These are phyloP conservation scores for Salpingus planirostris DNA, from an alignment of 2,888 invertebrate genomes.

Conservation along the genomic window DNA sequence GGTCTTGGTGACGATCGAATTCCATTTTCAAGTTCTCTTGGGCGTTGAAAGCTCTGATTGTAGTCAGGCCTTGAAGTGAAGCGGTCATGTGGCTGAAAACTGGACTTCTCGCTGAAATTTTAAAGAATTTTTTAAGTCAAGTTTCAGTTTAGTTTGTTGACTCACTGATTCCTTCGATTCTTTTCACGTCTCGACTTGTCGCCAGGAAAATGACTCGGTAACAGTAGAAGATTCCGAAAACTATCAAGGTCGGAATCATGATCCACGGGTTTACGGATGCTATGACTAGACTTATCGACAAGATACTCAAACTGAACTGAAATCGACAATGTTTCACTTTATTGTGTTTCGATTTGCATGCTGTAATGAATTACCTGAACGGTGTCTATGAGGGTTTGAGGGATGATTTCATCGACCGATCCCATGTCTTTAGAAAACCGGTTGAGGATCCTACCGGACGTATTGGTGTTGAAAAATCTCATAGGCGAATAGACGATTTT, in stretches of 20 bases:
- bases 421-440: conserved; percentile 4
- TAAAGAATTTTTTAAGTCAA: background rate
- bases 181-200: conserved; percentile 67
- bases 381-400: conserved; percentile 1
- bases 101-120: conserved; percentile 60
- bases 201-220: conserved; percentile 56
- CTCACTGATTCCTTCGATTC: conserved; percentile 58
- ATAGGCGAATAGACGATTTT: conserved; percentile 52
- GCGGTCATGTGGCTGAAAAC: conserved; percentile 69
- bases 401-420: conserved; percentile 1
- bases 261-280: conserved; percentile 60
- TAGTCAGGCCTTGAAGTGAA: conserved; percentile 66
- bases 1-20: conserved; percentile 56
- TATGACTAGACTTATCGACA: conserved; percentile 50
- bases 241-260: conserved; percentile 52
- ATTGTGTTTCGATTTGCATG: conserved; percentile 12
- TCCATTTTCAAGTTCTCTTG: conserved; percentile 53
- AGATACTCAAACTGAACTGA: conserved; percentile 20
- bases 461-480: conserved; percentile 59
- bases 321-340: conserved; percentile 4
- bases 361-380: conserved; percentile 31
- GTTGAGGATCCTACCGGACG: conserved; percentile 38
- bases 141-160: conserved; percentile 19
- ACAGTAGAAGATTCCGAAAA: conserved; percentile 53
- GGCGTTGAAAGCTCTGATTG: conserved; percentile 64